Percentiles rank a stretch among this genome's conserved stretches.
phyloP scores from a whole-genome alignment of 1,140 invertebrate species.

The Lepidurus arcticus region DNA sequence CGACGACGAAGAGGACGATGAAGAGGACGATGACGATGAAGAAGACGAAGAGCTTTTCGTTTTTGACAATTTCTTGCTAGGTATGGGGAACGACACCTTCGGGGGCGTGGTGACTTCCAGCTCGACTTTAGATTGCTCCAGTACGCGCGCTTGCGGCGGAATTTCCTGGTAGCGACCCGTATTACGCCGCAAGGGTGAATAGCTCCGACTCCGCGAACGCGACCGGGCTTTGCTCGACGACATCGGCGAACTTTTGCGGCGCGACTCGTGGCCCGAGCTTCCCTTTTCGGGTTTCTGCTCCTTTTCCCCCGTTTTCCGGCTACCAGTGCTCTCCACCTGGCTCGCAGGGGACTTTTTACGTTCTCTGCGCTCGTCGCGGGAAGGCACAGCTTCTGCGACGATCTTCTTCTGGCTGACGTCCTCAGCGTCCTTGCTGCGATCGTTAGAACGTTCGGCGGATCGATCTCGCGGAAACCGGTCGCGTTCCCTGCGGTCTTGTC shows the following conservation, averaged over 20 bases:
- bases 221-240: neutral
- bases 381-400: neutral
- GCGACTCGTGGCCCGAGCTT: neutral
- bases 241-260: neutral
- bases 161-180: slow-evolving; percentile 59
- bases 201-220: slow-evolving; percentile 45
- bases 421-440: neutral
- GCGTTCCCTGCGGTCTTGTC: neutral
- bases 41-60: slow-evolving; percentile 25
- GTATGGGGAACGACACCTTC: neutral
- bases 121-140: neutral
- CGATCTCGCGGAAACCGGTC: neutral
- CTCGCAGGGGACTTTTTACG: neutral
- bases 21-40: slow-evolving; percentile 34
- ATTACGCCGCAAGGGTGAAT: slow-evolving; percentile 57
- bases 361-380: neutral
- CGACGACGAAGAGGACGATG: slow-evolving; percentile 32
- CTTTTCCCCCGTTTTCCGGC: neutral
- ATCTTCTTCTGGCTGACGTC: neutral
- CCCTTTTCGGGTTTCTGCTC: neutral
- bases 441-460: neutral
- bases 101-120: neutral
- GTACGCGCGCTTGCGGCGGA: slow-evolving; percentile 39
- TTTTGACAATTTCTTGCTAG: neutral
- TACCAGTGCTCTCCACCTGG: neutral